Evolutionary conservation across 2,888 invertebrate species (phyloP).

Genomic region (Dione juno): DNA sequence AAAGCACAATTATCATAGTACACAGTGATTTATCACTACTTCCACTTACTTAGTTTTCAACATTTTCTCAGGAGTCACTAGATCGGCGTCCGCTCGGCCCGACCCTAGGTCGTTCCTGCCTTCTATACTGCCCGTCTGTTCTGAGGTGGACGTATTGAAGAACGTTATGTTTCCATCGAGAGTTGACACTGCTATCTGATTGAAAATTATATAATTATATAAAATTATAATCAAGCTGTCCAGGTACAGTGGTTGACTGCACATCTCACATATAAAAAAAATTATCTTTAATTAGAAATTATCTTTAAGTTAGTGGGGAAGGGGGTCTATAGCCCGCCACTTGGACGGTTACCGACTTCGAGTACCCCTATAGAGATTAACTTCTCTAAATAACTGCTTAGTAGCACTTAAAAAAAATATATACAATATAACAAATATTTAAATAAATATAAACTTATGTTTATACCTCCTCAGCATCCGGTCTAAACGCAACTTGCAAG

Average conservation of each 20-base stretch:
- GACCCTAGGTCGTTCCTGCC: slow-evolving; percentile 95
- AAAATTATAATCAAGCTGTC: not conserved
- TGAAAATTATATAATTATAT: slow-evolving; percentile 28
- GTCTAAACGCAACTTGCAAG: slow-evolving; percentile 92
- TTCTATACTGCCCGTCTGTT: slow-evolving; percentile 91
- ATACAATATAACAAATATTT: too few species aligned
- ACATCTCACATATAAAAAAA: too few species aligned
- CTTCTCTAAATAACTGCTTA: too few species aligned
- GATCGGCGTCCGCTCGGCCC: slow-evolving; percentile 91
- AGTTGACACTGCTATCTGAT: slow-evolving; percentile 93
- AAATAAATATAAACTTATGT: too few species aligned
- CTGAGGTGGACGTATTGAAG: slow-evolving; percentile 88
- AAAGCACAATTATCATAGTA: not conserved
- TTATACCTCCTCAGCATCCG: slow-evolving; percentile 91
- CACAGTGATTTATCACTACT: not conserved
- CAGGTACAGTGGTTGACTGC: too few species aligned
- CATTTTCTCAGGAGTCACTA: slow-evolving; percentile 93
- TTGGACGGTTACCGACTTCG: too few species aligned
- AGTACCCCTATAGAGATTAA: too few species aligned
- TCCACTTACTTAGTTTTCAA: slow-evolving; percentile 92
- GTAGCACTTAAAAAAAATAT: too few species aligned
- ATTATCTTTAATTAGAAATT: too few species aligned
- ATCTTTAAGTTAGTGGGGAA: too few species aligned
- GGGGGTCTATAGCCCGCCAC: too few species aligned
- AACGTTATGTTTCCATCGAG: slow-evolving; percentile 93